Conservation (phyloP, 1,140 invertebrate species). For the Rhagoletis zephyria region DNA sequence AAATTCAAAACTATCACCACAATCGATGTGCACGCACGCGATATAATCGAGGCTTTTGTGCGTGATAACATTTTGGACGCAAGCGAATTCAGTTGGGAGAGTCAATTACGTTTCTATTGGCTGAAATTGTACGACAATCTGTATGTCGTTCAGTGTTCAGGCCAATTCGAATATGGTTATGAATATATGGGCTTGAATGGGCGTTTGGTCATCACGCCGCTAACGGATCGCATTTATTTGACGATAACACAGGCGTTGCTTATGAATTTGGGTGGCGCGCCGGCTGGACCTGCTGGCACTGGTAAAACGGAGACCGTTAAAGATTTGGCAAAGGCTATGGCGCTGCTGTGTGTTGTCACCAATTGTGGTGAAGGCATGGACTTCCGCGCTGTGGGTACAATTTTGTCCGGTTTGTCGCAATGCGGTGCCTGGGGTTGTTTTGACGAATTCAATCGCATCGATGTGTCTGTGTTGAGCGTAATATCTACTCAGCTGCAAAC, state of each 20-base stretch:
- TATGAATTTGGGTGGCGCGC: constrained; percentile 90
- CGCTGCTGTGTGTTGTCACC: constrained; percentile 88
- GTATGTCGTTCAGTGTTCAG: constrained; percentile 87
- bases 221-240: constrained; percentile 92
- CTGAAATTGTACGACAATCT: constrained; percentile 85
- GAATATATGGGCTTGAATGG: constrained; percentile 95
- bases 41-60: constrained; percentile 91
- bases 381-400: constrained; percentile 88
- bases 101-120: constrained; percentile 93
- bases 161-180: constrained; percentile 89
- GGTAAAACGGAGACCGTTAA: constrained; percentile 94
- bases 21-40: constrained; percentile 90
- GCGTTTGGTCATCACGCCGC: constrained; percentile 89
- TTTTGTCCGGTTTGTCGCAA: constrained; percentile 82
- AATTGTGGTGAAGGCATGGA: constrained; percentile 96
- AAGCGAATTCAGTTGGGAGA: constrained; percentile 92
- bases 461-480: constrained; percentile 90
- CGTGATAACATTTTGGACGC: constrained; percentile 87
- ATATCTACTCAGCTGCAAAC: constrained; percentile 92
- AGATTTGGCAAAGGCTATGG: constrained; percentile 90
- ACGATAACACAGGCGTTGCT: constrained; percentile 92
- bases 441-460: constrained; percentile 93
- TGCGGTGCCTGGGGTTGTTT: constrained; percentile 92
- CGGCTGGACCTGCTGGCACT: constrained; percentile 83
- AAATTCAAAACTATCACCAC: constrained; percentile 92